These are phyloP conservation scores for Egretta garzetta DNA, from an alignment of 2,113 vertebrate genomes.

Conservation along the genomic window DNA sequence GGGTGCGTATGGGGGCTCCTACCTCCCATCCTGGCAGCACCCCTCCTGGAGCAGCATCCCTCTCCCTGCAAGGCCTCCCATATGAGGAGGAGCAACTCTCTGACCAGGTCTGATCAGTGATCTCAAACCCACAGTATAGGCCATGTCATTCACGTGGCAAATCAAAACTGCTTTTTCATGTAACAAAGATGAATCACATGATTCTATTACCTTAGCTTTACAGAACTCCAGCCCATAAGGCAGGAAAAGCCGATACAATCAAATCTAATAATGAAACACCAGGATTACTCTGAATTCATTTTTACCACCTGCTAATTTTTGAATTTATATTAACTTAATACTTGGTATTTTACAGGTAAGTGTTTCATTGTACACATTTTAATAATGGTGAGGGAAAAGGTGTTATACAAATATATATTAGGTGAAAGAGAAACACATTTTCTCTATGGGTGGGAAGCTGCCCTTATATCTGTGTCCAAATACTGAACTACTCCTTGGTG, in stretches of 20 bases:
- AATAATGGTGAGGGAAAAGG: background rate
- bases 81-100: background rate
- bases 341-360: background rate
- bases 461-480: background rate
- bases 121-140: background rate
- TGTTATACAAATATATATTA: background rate
- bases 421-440: background rate
- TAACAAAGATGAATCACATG: background rate
- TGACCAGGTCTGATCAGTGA: background rate
- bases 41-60: background rate
- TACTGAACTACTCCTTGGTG: background rate
- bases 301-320: background rate
- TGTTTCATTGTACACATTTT: background rate
- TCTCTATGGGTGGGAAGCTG: background rate
- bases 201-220: background rate
- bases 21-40: background rate
- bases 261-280: background rate
- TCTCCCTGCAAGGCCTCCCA: background rate
- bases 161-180: background rate
- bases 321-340: background rate
- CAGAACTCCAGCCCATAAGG: background rate
- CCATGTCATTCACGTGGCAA: background rate
- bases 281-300: background rate
- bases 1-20: accelerated
- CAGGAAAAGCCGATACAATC: background rate